Base-by-base conservation (phyloP, 1,140 invertebrate species). In the Subanguina moxae region DNA sequence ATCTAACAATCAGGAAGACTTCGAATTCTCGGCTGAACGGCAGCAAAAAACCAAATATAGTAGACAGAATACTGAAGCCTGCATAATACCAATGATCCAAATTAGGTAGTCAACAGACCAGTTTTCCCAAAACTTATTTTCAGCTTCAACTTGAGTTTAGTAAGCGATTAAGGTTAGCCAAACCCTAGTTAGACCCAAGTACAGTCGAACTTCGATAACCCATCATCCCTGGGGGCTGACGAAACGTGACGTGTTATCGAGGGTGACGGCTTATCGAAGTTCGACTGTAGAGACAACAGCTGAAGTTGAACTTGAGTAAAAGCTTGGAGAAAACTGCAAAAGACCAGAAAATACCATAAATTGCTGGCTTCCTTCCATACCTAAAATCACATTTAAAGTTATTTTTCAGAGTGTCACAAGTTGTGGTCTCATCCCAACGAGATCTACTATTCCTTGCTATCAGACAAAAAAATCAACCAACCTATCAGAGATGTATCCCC, bases 1-100 rank as follows among this genome's bases (percentile, higher is more conserved):
- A 81, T 21, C 80, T 78, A 46, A 81, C 73, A 45, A 82, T 59
- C 3, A 81, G 67, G 62, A 81, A 81, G 1, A 82, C 73, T 62
- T 80, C 74, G 45, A 81, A 81, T 57, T 81, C 78, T 59, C 70
- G 66, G 3, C 70, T 77, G 52, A 78, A 82, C 19, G 80, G 78
- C 32, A 80, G 61, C 48, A 81, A 27, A 57, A 81, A 80, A 7
- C 80, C 80, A 57, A 82, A 81, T 15, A 82, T 73, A 15, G 78
- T 71, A 13, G 79, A 79, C 21, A 81, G 64, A 43, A 82, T 67
- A 43, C 67, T 63, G 46, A 80, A 80, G 13, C 73, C 67, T 62
- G 71, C 79, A 45, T 82, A 76, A 11, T 75, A 76, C 1, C 71
- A 52, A 8, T 7, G n/a, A n/a, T n/a, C n/a, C n/a, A n/a, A n/a